Percentiles rank a stretch among this genome's conserved stretches.
These are phyloP conservation scores for Ormyrus rosae DNA, from an alignment of 2,888 invertebrate genomes.

Conservation along the genomic window DNA sequence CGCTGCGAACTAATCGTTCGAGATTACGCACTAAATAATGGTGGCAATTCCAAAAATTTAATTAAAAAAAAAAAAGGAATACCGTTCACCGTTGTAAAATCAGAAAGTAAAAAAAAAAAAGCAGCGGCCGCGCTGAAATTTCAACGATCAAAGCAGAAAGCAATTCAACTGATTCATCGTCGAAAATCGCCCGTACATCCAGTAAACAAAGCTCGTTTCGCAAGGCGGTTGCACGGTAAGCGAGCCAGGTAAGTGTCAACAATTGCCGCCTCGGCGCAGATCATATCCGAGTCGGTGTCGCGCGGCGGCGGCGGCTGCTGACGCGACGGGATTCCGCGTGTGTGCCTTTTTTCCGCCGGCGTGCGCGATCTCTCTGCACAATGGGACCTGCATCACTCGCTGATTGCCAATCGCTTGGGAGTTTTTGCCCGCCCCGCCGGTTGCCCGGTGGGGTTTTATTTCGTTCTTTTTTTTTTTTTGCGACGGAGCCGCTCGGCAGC, in stretches of 20 bases:
- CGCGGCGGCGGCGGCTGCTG: conserved; percentile 21
- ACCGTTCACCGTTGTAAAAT: too few species aligned
- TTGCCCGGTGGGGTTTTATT: too few species aligned
- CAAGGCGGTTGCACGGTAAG: conserved; percentile 58
- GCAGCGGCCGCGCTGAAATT: conserved; percentile 18
- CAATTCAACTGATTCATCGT: conserved; percentile 35
- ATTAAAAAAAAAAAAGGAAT: too few species aligned
- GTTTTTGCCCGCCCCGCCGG: neutral
- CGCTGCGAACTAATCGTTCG: too few species aligned
- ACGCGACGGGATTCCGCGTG: conserved; percentile 34
- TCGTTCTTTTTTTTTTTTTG: neutral
- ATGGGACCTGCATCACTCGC: conserved; percentile 37
- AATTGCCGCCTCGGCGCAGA: conserved; percentile 53
- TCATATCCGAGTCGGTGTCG: conserved; percentile 11
- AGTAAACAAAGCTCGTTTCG: conserved; percentile 41
- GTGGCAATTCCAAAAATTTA: too few species aligned
- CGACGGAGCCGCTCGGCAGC: too few species aligned
- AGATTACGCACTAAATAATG: too few species aligned
- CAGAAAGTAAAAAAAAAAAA: neutral
- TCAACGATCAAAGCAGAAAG: conserved; percentile 30
- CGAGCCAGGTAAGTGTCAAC: conserved; percentile 60
- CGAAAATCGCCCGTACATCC: conserved; percentile 4
- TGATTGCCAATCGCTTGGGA: conserved; percentile 19
- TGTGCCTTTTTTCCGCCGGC: neutral
- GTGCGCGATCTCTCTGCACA: neutral